Evolutionary conservation across 2,113 vertebrate genomes (phyloP).

Genomic region (Festucalex cinctus): DNA sequence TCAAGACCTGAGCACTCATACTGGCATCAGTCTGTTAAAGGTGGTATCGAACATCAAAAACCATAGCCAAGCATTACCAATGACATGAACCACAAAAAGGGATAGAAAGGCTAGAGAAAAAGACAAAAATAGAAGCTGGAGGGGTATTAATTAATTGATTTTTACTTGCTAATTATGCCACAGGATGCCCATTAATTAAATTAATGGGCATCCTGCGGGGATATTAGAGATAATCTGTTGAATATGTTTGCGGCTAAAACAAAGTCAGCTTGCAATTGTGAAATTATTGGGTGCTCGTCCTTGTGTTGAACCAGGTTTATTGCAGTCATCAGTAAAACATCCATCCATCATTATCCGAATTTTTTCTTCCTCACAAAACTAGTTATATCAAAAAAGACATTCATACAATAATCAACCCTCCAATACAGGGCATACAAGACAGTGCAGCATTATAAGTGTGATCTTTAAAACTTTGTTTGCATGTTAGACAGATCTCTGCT

Average conservation of each 20-base stretch:
- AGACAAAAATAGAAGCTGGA: slow-evolving; percentile 9
- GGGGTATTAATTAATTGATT: background rate
- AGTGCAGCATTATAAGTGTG: slow-evolving; percentile 43
- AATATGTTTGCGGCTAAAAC: background rate
- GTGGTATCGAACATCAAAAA: slow-evolving; percentile 14
- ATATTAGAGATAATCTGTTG: slow-evolving; percentile 15
- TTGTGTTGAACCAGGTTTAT: background rate
- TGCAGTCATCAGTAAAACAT: background rate
- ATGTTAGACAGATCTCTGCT: slow-evolving; percentile 56
- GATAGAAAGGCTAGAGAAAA: slow-evolving; percentile 19
- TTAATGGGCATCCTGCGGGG: background rate
- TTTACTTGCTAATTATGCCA: too few relatives aligned
- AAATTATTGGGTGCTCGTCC: background rate
- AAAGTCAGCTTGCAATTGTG: background rate
- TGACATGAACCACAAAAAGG: slow-evolving; percentile 45
- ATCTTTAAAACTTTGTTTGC: slow-evolving; percentile 66
- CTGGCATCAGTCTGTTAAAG: too few relatives aligned
- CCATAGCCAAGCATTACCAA: slow-evolving; percentile 38
- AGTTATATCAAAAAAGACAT: background rate
- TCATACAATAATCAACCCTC: slow-evolving; percentile 3
- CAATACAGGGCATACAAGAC: slow-evolving; percentile 29
- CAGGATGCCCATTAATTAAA: too few relatives aligned
- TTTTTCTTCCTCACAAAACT: background rate
- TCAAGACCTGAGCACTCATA: too few relatives aligned
- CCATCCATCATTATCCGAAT: too few relatives aligned